Base-by-base conservation (phyloP, 1,140 invertebrate genomes). In the Rhyacophila brunnea region DNA sequence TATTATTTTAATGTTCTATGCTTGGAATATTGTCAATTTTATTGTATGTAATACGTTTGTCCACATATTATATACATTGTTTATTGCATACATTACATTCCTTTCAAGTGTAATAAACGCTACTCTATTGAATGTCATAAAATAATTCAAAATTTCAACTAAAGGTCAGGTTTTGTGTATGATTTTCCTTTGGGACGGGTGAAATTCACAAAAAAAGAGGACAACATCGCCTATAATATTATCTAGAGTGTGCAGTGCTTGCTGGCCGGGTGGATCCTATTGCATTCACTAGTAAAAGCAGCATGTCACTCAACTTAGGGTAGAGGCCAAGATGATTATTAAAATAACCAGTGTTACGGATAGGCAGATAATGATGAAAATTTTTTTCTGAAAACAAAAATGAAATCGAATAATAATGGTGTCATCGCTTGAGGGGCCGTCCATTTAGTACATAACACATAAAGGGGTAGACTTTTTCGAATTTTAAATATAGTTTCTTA, bases 351-450 rank as follows among this genome's bases (percentile, higher is more conserved):
- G 74, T 75, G 82, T 82, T 77, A 90, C 78, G 79, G 83, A 78
- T 75, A 89, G 80, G 85, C 87, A 88, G 84, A 89, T 88, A 78
- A 88, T 84, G 80, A 89, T 88, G 81, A 89, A 81, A 81, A 89
- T 87, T 84, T 88, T 88, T 90, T 90, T 90, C 88, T 90, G 87
- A 78, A 85, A 88, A 85, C 83, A 86, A 71, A 87, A 86, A 84
- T 80, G 72, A 82, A 78, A 75, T 69, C 66, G 67, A 70, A 50
- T 38, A 35, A 34, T 55, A 28, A 28, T 28, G 23, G 23, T 28
- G 23, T 28, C 23, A 28, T 28, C 9, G 23, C 23, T n/a, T n/a
- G n/a, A n/a, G n/a, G n/a, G n/a, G n/a, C n/a, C n/a, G n/a, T n/a
- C n/a, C n/a, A n/a, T n/a, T n/a, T n/a, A n/a, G n/a, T n/a, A n/a